Conservation (phyloP, 2,888 invertebrate species). For the Agonopterix subpropinquella region DNA sequence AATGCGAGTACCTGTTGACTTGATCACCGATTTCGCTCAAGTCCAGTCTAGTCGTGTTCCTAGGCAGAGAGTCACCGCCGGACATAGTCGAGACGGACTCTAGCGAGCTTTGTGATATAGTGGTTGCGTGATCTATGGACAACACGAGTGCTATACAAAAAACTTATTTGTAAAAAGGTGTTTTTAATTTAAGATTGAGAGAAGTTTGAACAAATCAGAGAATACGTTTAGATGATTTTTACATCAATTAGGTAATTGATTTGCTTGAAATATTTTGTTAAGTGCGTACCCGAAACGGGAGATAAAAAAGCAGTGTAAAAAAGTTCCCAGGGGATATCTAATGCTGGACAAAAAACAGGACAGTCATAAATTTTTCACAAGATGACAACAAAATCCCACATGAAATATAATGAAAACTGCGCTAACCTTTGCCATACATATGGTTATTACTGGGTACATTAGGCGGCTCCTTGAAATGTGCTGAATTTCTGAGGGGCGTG, state of each 20-base stretch:
- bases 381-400: slow-evolving; percentile 3
- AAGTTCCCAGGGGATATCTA: no score
- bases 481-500: slow-evolving; percentile 80
- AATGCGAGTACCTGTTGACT: slow-evolving; percentile 58
- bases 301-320: no score
- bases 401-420: neutral
- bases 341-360: neutral
- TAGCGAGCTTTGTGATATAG: slow-evolving; percentile 84
- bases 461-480: slow-evolving; percentile 84
- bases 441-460: slow-evolving; percentile 34
- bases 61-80: slow-evolving; percentile 69
- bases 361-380: neutral
- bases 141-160: slow-evolving; percentile 14
- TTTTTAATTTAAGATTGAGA: neutral
- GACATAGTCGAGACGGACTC: slow-evolving; percentile 86
- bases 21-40: slow-evolving; percentile 67
- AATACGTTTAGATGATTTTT: no score
- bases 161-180: neutral
- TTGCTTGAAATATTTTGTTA: no score
- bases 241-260: no score
- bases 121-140: slow-evolving; percentile 79
- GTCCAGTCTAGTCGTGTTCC: slow-evolving; percentile 53
- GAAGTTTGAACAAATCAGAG: no score
- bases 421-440: slow-evolving; percentile 60
- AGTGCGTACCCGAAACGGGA: no score